Evolutionary conservation across 2,888 invertebrate genomes (phyloP).

Genomic region (Tenodera sinensis): DNA sequence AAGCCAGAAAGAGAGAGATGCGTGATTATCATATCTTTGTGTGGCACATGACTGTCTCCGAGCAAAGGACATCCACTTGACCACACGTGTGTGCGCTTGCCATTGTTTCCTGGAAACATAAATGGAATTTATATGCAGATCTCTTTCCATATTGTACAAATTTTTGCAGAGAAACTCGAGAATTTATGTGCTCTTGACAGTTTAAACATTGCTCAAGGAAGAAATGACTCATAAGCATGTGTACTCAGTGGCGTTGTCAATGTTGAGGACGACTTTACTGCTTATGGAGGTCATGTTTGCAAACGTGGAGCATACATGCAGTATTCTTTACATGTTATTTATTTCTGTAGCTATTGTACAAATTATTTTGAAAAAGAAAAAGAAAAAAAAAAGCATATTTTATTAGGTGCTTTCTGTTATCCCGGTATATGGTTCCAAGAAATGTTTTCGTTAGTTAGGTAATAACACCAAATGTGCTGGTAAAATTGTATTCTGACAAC

Average conservation of each 20-base stretch:
- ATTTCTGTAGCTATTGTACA: too few species aligned
- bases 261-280: too few species aligned
- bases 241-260: neutral
- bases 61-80: neutral
- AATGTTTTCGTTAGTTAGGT: too few species aligned
- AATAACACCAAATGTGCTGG: too few species aligned
- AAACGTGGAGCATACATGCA: too few species aligned
- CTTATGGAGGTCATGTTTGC: too few species aligned
- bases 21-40: neutral
- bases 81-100: neutral
- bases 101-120: neutral
- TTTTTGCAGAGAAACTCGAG: neutral
- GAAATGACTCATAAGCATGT: neutral
- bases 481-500: too few species aligned
- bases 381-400: too few species aligned
- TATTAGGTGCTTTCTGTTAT: too few species aligned
- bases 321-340: too few species aligned
- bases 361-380: too few species aligned
- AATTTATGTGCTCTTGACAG: neutral
- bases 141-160: neutral
- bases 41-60: neutral
- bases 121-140: neutral
- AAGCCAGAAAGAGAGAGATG: neutral
- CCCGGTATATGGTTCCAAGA: too few species aligned
- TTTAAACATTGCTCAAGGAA: neutral